A percentile compares a stretch with the other conserved stretches of the same genome.
phyloP scores from a whole-genome alignment of 2,113 vertebrate species.

The Hippoglossus stenolepis region DNA sequence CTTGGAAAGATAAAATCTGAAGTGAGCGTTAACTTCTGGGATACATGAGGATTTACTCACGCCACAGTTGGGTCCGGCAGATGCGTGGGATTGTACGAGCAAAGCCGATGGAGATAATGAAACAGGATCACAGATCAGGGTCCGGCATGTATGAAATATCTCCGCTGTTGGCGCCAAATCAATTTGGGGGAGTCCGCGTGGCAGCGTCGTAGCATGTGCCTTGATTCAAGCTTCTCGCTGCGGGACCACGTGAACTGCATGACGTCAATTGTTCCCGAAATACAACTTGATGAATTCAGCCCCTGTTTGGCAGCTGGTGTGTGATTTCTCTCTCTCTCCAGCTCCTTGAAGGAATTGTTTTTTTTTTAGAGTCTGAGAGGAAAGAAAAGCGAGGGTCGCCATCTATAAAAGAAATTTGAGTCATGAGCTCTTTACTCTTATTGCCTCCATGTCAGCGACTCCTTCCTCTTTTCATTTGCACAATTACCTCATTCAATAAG shows the following conservation, averaged over 20 bases:
- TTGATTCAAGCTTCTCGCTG: constrained; percentile 3
- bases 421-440: constrained; percentile 44
- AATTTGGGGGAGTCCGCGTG: not conserved
- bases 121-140: constrained; percentile 26
- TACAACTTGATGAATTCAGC: not conserved
- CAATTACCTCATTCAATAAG: constrained; percentile 7
- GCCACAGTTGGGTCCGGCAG: constrained; percentile 13
- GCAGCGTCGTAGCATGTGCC: not conserved
- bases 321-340: not conserved
- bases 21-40: constrained; percentile 25
- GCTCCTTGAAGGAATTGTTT: constrained; percentile 16
- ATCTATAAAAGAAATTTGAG: constrained; percentile 21
- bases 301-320: constrained; percentile 7
- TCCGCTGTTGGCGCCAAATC: constrained; percentile 14
- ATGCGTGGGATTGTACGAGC: not conserved
- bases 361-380: not conserved
- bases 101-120: constrained; percentile 37
- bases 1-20: constrained; percentile 32
- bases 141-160: constrained; percentile 19
- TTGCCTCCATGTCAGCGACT: constrained; percentile 19
- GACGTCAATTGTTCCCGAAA: not conserved
- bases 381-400: constrained; percentile 10
- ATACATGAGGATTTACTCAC: constrained; percentile 31
- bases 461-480: constrained; percentile 22
- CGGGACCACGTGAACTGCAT: not conserved